These are phyloP conservation scores for Alosa sapidissima DNA, from an alignment of 2,797 vertebrate species.

Conservation along the genomic window DNA sequence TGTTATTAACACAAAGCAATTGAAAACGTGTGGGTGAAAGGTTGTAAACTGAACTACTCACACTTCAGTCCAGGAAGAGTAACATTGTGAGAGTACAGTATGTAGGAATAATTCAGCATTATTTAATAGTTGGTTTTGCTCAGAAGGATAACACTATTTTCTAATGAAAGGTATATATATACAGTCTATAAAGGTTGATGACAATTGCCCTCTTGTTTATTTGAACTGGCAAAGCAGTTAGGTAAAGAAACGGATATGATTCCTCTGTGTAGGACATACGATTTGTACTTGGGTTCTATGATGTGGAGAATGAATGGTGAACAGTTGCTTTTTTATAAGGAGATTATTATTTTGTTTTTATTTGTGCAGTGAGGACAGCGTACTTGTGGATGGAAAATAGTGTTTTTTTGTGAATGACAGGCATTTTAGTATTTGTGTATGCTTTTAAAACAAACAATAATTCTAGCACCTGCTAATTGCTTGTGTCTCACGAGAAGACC, in stretches of 20 bases:
- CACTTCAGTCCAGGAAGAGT: background rate
- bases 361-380: slow-evolving; percentile 52
- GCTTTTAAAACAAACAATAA: slow-evolving; percentile 36
- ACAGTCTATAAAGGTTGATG: slow-evolving; percentile 2
- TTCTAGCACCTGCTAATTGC: slow-evolving; percentile 41
- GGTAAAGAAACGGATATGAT: slow-evolving; percentile 24
- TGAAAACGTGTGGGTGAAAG: background rate
- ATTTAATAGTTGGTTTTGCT: background rate
- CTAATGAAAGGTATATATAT: background rate
- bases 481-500: slow-evolving; percentile 13
- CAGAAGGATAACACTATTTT: background rate
- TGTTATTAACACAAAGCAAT: background rate
- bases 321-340: slow-evolving; percentile 51
- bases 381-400: slow-evolving; percentile 51
- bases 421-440: slow-evolving; percentile 49
- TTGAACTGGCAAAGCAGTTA: slow-evolving; percentile 27
- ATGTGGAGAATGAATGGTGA: slow-evolving; percentile 45
- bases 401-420: slow-evolving; percentile 53
- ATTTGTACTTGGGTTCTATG: slow-evolving; percentile 45
- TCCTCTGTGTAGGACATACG: slow-evolving; percentile 22
- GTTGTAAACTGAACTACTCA: background rate
- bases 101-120: background rate
- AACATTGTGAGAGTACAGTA: background rate
- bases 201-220: slow-evolving; percentile 11
- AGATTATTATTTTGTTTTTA: slow-evolving; percentile 49